These are phyloP conservation scores for Cerceris rybyensis DNA, from an alignment of 2,888 invertebrate genomes.

Conservation along the genomic window DNA sequence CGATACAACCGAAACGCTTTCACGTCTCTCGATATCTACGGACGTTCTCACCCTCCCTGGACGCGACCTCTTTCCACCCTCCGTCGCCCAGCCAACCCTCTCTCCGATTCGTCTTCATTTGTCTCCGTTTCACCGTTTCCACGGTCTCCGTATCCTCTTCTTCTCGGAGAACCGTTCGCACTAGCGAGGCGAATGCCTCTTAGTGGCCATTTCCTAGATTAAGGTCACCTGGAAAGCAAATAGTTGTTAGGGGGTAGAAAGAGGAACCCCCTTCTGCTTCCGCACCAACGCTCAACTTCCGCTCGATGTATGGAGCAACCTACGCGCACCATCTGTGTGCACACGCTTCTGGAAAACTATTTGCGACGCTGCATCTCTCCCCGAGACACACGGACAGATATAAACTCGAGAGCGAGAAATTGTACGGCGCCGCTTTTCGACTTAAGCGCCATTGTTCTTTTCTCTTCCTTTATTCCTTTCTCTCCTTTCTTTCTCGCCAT, in stretches of 20 bases:
- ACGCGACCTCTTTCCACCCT: not conserved
- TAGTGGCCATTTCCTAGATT: slow-evolving; percentile 69
- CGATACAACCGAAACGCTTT: slow-evolving; percentile 33
- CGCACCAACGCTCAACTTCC: slow-evolving; percentile 50
- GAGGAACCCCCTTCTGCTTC: slow-evolving; percentile 27
- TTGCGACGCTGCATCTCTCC: slow-evolving; percentile 24
- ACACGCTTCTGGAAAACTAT: slow-evolving; percentile 49
- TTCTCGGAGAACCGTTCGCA: slow-evolving; percentile 3
- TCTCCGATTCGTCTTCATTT: slow-evolving; percentile 13
- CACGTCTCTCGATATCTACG: slow-evolving; percentile 17
- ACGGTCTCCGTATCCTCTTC: not conserved
- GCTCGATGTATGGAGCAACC: not conserved
- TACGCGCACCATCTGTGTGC: slow-evolving; percentile 25
- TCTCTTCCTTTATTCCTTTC: not conserved
- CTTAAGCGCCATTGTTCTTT: slow-evolving; percentile 30
- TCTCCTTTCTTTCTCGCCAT: not conserved
- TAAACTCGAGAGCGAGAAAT: slow-evolving; percentile 21
- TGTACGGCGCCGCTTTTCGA: slow-evolving; percentile 30
- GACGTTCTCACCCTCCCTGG: slow-evolving; percentile 3
- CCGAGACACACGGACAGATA: slow-evolving; percentile 11
- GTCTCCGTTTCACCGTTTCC: slow-evolving; percentile 28
- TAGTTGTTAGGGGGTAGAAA: slow-evolving; percentile 59
- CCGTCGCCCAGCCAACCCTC: not conserved
- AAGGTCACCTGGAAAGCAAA: slow-evolving; percentile 69
- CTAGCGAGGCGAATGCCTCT: slow-evolving; percentile 53